Evolutionary conservation across 1,140 invertebrate species (phyloP).

Genomic region (Pseudomyrmex concolor): DNA sequence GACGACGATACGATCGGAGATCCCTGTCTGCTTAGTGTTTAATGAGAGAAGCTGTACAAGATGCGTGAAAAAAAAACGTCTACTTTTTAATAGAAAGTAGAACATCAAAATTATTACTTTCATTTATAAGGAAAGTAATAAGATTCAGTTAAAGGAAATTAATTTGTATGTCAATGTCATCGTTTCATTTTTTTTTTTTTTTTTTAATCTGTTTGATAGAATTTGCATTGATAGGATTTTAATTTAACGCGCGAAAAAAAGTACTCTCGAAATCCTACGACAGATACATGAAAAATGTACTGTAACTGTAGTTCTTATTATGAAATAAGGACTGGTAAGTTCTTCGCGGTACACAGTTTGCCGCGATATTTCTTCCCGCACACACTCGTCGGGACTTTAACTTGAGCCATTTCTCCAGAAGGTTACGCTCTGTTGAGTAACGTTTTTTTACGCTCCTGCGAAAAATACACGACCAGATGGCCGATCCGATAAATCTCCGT

Average conservation of each 20-base stretch:
- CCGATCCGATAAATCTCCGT: constrained; percentile 48
- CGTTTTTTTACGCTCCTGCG: constrained; percentile 44
- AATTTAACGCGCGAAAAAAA: neutral
- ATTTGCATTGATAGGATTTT: neutral
- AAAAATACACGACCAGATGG: constrained; percentile 48
- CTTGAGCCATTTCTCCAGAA: constrained; percentile 51
- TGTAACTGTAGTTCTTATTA: constrained; percentile 18
- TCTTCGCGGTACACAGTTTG: constrained; percentile 22
- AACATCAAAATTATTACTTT: too few species aligned
- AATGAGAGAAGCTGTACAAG: neutral
- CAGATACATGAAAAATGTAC: constrained; percentile 29
- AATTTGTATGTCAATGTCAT: too few species aligned
- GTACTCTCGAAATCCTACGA: constrained; percentile 3
- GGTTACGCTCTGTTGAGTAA: constrained; percentile 43
- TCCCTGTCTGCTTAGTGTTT: neutral
- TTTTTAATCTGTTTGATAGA: too few species aligned
- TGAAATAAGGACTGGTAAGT: constrained; percentile 45
- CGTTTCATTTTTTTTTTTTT: too few species aligned
- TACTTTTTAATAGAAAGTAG: too few species aligned
- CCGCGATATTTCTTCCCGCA: constrained; percentile 44
- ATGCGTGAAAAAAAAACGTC: neutral
- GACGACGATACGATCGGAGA: constrained; percentile 22
- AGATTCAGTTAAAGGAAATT: too few species aligned
- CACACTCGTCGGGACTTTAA: constrained; percentile 42
- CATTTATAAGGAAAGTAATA: too few species aligned